These are phyloP conservation scores for Connochaetes taurinus DNA, from an alignment of 2,113 vertebrate species.

Conservation along the genomic window DNA sequence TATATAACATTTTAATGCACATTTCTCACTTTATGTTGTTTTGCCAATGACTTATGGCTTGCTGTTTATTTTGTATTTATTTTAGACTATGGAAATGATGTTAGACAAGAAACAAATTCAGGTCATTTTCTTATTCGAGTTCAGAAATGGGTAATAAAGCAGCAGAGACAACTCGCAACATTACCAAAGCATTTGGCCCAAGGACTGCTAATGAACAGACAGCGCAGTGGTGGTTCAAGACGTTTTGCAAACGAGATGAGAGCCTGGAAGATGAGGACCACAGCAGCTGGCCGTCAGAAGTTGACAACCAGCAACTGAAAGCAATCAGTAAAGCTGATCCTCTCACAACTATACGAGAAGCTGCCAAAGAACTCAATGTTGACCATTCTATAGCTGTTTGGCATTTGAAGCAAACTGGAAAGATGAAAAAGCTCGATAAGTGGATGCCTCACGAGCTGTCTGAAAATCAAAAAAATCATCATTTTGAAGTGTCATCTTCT, in stretches of 20 bases:
- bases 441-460: not conserved
- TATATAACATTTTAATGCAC: not conserved
- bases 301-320: not conserved
- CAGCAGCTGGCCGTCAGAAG: not conserved
- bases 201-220: not conserved
- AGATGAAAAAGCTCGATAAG: not conserved
- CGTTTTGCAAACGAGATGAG: not conserved
- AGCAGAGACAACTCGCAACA: not conserved
- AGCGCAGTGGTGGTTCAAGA: not conserved
- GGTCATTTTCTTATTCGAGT: not conserved
- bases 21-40: not conserved
- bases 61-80: not conserved
- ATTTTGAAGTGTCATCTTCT: not conserved
- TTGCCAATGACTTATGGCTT: not conserved
- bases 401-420: not conserved
- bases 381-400: not conserved
- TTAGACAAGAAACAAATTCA: not conserved
- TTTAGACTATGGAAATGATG: not conserved
- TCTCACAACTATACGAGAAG: not conserved
- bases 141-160: not conserved
- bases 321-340: not conserved
- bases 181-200: not conserved
- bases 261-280: not conserved
- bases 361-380: not conserved
- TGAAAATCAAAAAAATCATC: not conserved